Percentiles rank a stretch among this genome's conserved stretches.
phyloP scores from a whole-genome alignment of 1,140 invertebrate genomes.

The Hycleus phaleratus region DNA sequence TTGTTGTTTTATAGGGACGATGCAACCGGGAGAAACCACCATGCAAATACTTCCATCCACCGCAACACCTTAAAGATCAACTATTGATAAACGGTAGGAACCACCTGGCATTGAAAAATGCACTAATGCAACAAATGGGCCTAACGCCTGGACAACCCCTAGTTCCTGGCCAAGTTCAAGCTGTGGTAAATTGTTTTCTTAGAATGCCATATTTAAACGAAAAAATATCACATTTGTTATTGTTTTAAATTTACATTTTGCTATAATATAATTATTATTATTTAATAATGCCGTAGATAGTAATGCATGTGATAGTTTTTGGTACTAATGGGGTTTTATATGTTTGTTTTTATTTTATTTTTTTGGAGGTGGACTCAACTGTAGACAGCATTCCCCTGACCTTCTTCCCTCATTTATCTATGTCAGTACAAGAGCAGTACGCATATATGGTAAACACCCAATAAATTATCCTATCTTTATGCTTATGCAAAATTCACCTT shows the following conservation, averaged over 20 bases:
- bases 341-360: slow-evolving; percentile 6
- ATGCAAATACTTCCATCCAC: slow-evolving; percentile 99
- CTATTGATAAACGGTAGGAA: slow-evolving; percentile 98
- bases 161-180: slow-evolving; percentile 81
- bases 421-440: slow-evolving; percentile 39
- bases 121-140: slow-evolving; percentile 92
- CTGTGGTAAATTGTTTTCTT: slow-evolving; percentile 68
- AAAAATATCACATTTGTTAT: too few species aligned
- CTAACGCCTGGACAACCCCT: slow-evolving; percentile 77
- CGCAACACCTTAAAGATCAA: slow-evolving; percentile 99
- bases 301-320: slow-evolving; percentile 21
- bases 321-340: slow-evolving; percentile 32
- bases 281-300: too few species aligned
- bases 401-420: slow-evolving; percentile 37
- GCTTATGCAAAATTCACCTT: too few species aligned
- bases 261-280: too few species aligned
- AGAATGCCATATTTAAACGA: too few species aligned
- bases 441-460: slow-evolving; percentile 36
- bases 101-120: slow-evolving; percentile 96
- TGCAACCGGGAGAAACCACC: slow-evolving; percentile 99
- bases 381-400: slow-evolving; percentile 35
- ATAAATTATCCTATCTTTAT: slow-evolving; percentile 22
- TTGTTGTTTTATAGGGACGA: slow-evolving; percentile 74
- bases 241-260: too few species aligned
- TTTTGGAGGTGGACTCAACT: slow-evolving; percentile 35